These are phyloP conservation scores for Xenopus laevis DNA, from an alignment of 2,113 vertebrate genomes.

Conservation along the genomic window DNA sequence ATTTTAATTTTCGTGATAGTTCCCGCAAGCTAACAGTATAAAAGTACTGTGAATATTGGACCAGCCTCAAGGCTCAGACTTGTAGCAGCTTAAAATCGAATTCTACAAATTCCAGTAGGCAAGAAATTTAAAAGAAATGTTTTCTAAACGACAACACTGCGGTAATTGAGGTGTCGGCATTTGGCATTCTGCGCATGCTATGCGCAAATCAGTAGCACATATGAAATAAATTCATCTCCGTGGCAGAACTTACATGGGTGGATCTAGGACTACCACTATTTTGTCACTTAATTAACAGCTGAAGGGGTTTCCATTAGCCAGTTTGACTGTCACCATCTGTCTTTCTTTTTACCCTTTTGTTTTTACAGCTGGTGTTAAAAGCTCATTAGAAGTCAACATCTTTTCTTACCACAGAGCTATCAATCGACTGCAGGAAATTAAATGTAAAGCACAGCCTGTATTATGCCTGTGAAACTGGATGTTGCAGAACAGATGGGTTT, in stretches of 20 bases:
- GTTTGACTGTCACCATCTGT: constrained; percentile 50
- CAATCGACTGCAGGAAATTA: too few species aligned
- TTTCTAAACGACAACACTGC: neutral
- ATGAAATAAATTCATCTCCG: constrained; percentile 22
- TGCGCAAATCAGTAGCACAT: constrained; percentile 33
- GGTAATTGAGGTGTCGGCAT: neutral
- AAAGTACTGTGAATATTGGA: too few species aligned
- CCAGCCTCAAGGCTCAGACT: too few species aligned
- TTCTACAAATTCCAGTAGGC: neutral
- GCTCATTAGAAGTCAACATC: constrained; percentile 41
- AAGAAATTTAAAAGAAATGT: neutral
- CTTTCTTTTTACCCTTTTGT: constrained; percentile 44
- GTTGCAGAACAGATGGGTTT: too few species aligned
- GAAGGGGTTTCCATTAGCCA: constrained; percentile 48
- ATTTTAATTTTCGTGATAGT: too few species aligned
- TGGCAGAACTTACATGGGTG: constrained; percentile 33
- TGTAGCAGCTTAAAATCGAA: neutral
- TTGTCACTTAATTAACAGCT: constrained; percentile 49
- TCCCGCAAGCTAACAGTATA: too few species aligned
- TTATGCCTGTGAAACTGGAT: too few species aligned
- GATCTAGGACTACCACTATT: constrained; percentile 31
- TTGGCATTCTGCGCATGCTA: neutral
- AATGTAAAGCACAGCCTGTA: too few species aligned
- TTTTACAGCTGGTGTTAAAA: constrained; percentile 51
- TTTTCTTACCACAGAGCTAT: neutral